Base-by-base conservation (phyloP, 1,140 invertebrate species). In the Eupristina koningsbergeri region DNA sequence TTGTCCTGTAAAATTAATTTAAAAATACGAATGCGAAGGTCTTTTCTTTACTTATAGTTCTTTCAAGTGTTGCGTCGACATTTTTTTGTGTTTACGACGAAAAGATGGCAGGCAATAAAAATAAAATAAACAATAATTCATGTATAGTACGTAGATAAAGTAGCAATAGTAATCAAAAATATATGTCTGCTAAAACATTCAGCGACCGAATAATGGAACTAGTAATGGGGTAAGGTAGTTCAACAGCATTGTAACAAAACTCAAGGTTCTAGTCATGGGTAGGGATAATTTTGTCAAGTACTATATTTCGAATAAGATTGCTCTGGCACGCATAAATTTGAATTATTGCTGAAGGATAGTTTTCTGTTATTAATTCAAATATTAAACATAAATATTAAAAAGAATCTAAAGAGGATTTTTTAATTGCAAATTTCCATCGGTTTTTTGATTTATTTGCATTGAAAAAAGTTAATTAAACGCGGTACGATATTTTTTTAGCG, bases 211-310 rank as follows among this genome's bases (percentile, higher is more conserved):
- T 71, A 71, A 71, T 71, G 67, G 67, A 41, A 71, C 67, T n/a
- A 58, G 19, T 58, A 58, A 58, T 58, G 39, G 67, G 64, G 64
- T 1, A 67, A 67, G n/a, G 64, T 36, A 67, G 31, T 71, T 36
- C 41, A 71, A 71, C 39, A 36, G 17, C 67, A 71, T 71, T 71
- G 67, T 71, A 5, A 19, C 22, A 26, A 41, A 71, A 41, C 36
- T 71, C 26, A 36, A 39, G 39, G 67, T 36, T 41, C 67, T 41
- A n/a, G 36, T 36, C 22, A 71, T 41, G 67, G 19, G 29, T 71
- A 17, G n/a, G n/a, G 67, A 71, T 71, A 71, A 71, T 71, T 71
- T 71, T 41, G n/a, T 71, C 67, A 71, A n/a, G 26, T 7, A 71
- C 67, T 41, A 71, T 71, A 71, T 41, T 71, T 19, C 6, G 39